Evolutionary conservation across 2,797 vertebrate genomes (phyloP), one percentile per base, ranked within the genome.

Genomic region (Margarornis squamiger): DNA sequence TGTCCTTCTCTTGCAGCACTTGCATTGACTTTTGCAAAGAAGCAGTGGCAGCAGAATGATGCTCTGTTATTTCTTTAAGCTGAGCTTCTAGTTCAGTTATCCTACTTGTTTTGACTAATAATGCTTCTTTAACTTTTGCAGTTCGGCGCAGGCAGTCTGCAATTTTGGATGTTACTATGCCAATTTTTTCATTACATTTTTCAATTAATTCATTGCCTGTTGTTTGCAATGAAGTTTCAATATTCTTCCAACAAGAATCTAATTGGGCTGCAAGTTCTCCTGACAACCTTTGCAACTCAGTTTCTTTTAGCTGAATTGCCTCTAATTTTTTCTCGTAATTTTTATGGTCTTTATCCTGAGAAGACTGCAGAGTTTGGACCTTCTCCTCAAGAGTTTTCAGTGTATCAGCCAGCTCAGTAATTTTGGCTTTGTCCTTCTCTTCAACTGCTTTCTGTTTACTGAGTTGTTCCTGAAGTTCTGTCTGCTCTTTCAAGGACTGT

Each of bases 21-120:
- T 97, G 96, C 26, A 97, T 94, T 90, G 97, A 96, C 92, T 99
- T 98, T 38, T 99, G 98, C 89, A 99, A 97, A 88, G 98, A 98
- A 95, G 87, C 97, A 91, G 96, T 98, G 93, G 99, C 98, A 95
- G 95, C 97, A 65, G 93, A 97, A 48, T 98, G 98, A 92, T 98
- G 98, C 86, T 98, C 98, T 30, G 73, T 95, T 72, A 97, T 89
- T 95, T 98, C 97, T 63, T 49, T 95, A 86, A 99, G 97, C 41
- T 97, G 98, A 95, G 97, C 95, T 98, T 99, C 98, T 94, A 99
- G 98, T 93, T 98, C 98, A 97, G 96, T 94, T 95, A 99, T 98
- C 93, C 82, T 97, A 81, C 92, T 84, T 17, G 20, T 86, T 96
- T 98, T 99, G 38, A 85, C 92, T 46, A 98, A 79, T 75, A 99